Base-by-base conservation (phyloP, 92 coral and sea anemone species). In the Paragorgia papillata region DNA sequence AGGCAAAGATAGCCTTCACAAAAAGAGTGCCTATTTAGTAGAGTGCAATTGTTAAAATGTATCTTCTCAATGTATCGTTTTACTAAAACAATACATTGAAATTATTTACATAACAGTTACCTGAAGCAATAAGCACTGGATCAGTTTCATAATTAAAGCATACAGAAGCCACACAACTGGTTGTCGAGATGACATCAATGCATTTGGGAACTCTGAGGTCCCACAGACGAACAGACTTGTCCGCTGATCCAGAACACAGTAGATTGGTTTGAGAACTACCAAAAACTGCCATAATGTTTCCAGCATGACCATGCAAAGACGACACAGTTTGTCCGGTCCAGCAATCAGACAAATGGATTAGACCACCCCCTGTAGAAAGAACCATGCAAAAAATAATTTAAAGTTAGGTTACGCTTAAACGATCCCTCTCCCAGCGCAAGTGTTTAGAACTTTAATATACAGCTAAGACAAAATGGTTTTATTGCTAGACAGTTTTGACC, bases 171-270 rank as follows among this genome's bases (percentile, higher is more conserved):
- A 93, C 97, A 58, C 97, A 89, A 66, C 97, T 90, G 19, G 97
- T 96, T 2, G 97, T 86, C 27, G 97, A 89, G 59, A 93, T 84
- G 35, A 82, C 97, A 59, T 93, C 97, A 75, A 93, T 88, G 67
- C 97, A 93, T 48, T 96, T 73, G 83, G 91, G 91, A 13, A 92
- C 84, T 67, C 97, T 87, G 44, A 93, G 73, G 83, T 93, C 97
- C 97, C 97, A 93, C 56, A 93, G 66, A 60, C 97, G 88, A 20
- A 93, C 97, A 32, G 97, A 91, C 63, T 91, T 89, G 66, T 93
- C 97, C 8, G 92, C 87, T 57, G 97, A 93, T 32, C 97, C 97
- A n/a, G 97, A 90, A 2, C 92, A 96, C 59, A 93, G 87, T 75
- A 93, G 86, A 64, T 89, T 91, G 20, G 75, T 48, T 74, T 93